Evolutionary conservation across 2,113 vertebrate genomes (phyloP).

Genomic region (Siniperca knerii): DNA sequence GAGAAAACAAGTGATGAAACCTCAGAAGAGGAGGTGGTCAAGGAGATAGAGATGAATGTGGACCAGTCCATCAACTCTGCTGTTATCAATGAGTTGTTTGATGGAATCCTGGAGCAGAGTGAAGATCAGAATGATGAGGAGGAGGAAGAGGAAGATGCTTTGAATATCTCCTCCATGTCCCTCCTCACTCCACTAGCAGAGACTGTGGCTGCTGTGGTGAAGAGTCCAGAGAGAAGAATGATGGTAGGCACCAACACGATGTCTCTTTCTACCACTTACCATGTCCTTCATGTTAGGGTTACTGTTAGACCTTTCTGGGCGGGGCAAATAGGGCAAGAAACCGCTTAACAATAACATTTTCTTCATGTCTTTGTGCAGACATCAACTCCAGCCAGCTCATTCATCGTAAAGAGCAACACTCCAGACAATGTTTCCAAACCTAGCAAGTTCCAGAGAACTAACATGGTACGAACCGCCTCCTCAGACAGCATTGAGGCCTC

Average conservation of each 20-base stretch:
- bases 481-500: slow-evolving; percentile 82
- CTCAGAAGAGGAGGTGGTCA: slow-evolving; percentile 47
- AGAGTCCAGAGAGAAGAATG: slow-evolving; percentile 87
- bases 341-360: not conserved
- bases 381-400: slow-evolving; percentile 85
- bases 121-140: slow-evolving; percentile 75
- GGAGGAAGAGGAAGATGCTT: slow-evolving; percentile 85
- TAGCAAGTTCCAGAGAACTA: slow-evolving; percentile 87
- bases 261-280: not conserved
- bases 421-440: slow-evolving; percentile 79
- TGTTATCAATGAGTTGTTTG: slow-evolving; percentile 93
- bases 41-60: slow-evolving; percentile 83
- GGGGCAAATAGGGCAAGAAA: fast-evolving
- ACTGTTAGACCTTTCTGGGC: not conserved
- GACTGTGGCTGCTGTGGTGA: slow-evolving; percentile 88
- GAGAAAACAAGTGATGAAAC: slow-evolving; percentile 40
- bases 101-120: slow-evolving; percentile 86
- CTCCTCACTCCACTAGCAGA: slow-evolving; percentile 93
- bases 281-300: not conserved
- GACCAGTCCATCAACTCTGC: slow-evolving; percentile 89
- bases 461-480: slow-evolving; percentile 81
- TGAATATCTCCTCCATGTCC: slow-evolving; percentile 99
- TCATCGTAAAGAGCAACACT: slow-evolving; percentile 78
- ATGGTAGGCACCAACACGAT: slow-evolving; percentile 63
- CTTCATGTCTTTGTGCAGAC: slow-evolving; percentile 66